Percentiles rank a stretch among this genome's conserved stretches.
phyloP scores from a whole-genome alignment of 2,113 vertebrate genomes.

The Neogobius melanostomus region DNA sequence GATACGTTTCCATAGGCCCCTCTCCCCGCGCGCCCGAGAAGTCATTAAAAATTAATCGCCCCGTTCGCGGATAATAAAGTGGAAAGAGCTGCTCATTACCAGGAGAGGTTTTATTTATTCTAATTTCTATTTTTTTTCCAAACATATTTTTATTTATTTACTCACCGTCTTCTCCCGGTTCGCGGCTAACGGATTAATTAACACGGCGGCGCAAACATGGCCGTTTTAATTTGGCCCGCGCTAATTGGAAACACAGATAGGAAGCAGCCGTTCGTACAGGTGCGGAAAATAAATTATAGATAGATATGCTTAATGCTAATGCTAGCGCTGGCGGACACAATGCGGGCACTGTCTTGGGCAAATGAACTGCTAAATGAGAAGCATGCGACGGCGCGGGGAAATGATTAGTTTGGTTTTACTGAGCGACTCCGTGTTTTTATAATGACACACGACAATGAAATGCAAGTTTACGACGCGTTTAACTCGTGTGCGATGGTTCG shows the following conservation, averaged over 20 bases:
- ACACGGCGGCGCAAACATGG: background rate
- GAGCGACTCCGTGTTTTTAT: background rate
- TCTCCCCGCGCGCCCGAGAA: background rate
- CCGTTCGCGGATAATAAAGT: conserved; percentile 2
- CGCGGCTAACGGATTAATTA: conserved; percentile 6
- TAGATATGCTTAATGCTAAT: conserved; percentile 1
- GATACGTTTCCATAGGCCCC: background rate
- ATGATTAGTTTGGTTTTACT: background rate
- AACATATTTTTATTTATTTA: background rate
- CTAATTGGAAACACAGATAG: conserved; percentile 11
- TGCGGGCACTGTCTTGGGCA: background rate
- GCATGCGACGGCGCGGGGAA: background rate
- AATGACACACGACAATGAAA: too few species aligned
- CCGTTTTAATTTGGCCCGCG: background rate
- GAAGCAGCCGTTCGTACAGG: conserved; percentile 1
- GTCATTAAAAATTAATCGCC: conserved; percentile 9
- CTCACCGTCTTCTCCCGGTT: background rate
- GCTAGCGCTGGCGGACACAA: conserved; percentile 1
- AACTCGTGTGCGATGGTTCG: too few species aligned
- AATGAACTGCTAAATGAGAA: conserved; percentile 11
- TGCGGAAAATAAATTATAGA: conserved; percentile 10
- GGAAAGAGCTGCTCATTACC: conserved; percentile 5
- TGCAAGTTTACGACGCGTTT: too few species aligned
- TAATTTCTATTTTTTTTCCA: background rate
- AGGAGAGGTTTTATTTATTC: background rate